Base-by-base conservation (phyloP, 2,888 invertebrate genomes). In the Andrena minutula region DNA sequence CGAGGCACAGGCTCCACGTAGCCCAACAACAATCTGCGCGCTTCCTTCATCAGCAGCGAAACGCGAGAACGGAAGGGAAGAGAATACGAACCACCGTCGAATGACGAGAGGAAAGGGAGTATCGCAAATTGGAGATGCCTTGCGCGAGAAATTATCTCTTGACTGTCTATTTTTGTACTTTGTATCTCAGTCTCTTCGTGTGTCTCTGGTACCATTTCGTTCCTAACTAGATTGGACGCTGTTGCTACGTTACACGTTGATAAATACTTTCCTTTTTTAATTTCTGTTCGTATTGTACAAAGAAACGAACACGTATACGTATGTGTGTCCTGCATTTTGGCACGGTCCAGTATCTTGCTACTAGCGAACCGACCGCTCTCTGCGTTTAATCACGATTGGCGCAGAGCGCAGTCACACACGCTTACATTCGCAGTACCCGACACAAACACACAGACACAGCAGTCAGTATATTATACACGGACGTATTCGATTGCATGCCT, bases 321-420 rank as follows among this genome's bases (percentile, higher is more conserved):
- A 35, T 63, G 58, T 49, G 65, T 82, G 60, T 71, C 78, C 64
- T 80, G 72, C 76, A 84, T 86, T 82, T 73, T 79, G 80, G 86
- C 86, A 88, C 87, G 86, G 79, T 74, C 65, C 75, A 66, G 51
- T 68, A 60, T 73, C 51, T 74, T 35, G 80, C 83, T 76, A 73
- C 80, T 64, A 81, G 79, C 60, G 28, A 74, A 75, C 65, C 82
- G 81, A 56, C 63, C 61, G 63, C 60, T 51, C 53, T 56, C 56
- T 53, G 53, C 49, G 63, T 78, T 65, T 75, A 79, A 72, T 65
- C 68, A 73, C 53, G 61, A 63, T 66, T 56, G 49, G 71, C 76
- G 79, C 68, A 58, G 30, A 35, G 72, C 32, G 63, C 66, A 58
- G 53, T 75, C 66, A 74, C 66, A 77, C 79, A 78, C 49, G 76